These are phyloP conservation scores for Pseudochirops corinnae DNA, from an alignment of 2,797 vertebrate genomes.

Conservation along the genomic window DNA sequence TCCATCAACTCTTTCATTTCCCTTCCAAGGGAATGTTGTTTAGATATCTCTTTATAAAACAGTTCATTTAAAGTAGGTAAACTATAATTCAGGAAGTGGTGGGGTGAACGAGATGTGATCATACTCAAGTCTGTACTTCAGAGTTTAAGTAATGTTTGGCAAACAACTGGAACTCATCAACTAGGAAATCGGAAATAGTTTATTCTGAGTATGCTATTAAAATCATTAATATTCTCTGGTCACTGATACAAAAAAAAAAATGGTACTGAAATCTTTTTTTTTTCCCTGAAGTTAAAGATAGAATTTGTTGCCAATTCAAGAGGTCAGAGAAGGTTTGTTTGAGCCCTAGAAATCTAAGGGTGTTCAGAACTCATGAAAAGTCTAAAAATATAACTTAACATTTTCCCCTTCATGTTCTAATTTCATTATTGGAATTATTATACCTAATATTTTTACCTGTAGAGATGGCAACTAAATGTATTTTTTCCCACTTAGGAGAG, in stretches of 20 bases:
- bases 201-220: constrained; percentile 23
- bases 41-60: background rate
- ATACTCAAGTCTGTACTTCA: constrained; percentile 1
- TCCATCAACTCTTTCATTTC: background rate
- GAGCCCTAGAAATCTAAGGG: constrained; percentile 39
- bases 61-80: background rate
- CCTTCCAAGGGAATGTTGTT: background rate
- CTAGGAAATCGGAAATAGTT: constrained; percentile 5
- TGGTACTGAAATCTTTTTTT: background rate
- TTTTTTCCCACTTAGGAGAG: background rate
- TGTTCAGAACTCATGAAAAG: constrained; percentile 9
- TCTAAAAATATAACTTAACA: constrained; percentile 48
- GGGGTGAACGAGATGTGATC: constrained; percentile 20
- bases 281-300: constrained; percentile 30
- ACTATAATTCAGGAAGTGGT: constrained; percentile 25
- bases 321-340: constrained; percentile 35
- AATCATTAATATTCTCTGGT: constrained; percentile 9
- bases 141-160: constrained; percentile 28
- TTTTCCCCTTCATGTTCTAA: constrained; percentile 48
- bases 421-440: constrained; percentile 48
- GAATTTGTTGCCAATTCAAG: constrained; percentile 5
- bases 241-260: constrained; percentile 31
- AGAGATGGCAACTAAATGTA: constrained; percentile 8
- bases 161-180: background rate
- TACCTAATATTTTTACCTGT: constrained; percentile 6